These are phyloP conservation scores for Xenopus borealis DNA, from an alignment of 2,113 vertebrate species.

Conservation along the genomic window DNA sequence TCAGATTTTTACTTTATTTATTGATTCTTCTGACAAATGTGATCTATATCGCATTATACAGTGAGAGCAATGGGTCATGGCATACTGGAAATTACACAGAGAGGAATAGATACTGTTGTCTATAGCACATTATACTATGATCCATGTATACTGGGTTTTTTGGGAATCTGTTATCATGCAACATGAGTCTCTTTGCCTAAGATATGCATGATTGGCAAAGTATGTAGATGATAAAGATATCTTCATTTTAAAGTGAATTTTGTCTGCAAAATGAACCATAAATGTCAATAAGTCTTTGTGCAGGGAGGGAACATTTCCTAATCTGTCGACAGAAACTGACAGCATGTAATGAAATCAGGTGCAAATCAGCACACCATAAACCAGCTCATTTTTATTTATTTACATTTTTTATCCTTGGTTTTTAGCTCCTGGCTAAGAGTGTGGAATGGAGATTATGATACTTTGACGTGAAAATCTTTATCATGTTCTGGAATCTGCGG, in stretches of 20 bases:
- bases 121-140: too few species aligned
- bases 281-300: neutral
- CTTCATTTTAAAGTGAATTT: neutral
- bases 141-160: too few species aligned
- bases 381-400: neutral
- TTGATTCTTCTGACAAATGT: too few species aligned
- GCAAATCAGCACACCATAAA: neutral
- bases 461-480: neutral
- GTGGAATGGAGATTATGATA: neutral
- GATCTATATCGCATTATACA: too few species aligned
- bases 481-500: neutral
- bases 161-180: neutral
- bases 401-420: neutral
- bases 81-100: too few species aligned
- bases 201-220: neutral
- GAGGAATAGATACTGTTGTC: too few species aligned
- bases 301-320: neutral
- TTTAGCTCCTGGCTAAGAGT: conserved; percentile 9
- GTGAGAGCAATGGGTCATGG: too few species aligned
- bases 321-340: conserved; percentile 1
- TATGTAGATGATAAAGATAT: neutral
- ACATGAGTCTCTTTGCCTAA: neutral
- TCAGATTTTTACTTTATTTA: too few species aligned
- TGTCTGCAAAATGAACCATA: neutral
- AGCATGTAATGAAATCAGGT: neutral